Evolutionary conservation across 2,888 invertebrate species (phyloP), one percentile per base, ranked within the genome.

Genomic region (Andrena fulva): DNA sequence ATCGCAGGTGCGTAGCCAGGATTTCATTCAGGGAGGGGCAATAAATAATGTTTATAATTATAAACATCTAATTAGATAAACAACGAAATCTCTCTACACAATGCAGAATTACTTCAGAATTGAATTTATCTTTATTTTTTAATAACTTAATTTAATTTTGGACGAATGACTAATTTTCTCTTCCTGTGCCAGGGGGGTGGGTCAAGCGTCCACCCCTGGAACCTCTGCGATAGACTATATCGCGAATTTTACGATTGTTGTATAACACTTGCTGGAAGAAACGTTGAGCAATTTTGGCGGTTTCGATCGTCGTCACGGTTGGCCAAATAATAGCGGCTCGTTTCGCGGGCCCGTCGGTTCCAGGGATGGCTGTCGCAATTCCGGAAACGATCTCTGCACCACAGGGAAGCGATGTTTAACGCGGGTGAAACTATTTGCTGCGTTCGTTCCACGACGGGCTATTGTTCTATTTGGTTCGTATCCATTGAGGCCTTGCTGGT

Each of bases 391-490:
- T 33, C 42, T 2, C 31, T 29, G 27, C 20, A 12, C 48, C 31
- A 48, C 29, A n/a, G 24, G 12, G 52, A 12, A 69, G 71, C 24
- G 71, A 84, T 72, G 77, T 72, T 77, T 84, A 62, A 67, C 52
- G 35, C 50, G 66, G 56, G 60, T 64, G 64, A 60, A 48, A 69
- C 73, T 16, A 42, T 73, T 73, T 52, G 10, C 64, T 8, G 27
- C 31, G 76, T 71, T 63, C 72, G 48, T 66, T 75, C 56, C 27
- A 48, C 50, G 52, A 48, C 48, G 31, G 29, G 42, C 66, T 33
- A 59, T 75, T 54, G 80, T 72, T 76, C 80, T 50, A 52, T 54
- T 59, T 29, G 67, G 16, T 20, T 64, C 2, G 68, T 63, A 42
- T 42, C 52, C 48, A 50, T 64, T 62, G 56, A 60, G 64, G n/a